These are phyloP conservation scores for Onychomys arenicola DNA, from an alignment of 2,797 vertebrate genomes.

Conservation along the genomic window DNA sequence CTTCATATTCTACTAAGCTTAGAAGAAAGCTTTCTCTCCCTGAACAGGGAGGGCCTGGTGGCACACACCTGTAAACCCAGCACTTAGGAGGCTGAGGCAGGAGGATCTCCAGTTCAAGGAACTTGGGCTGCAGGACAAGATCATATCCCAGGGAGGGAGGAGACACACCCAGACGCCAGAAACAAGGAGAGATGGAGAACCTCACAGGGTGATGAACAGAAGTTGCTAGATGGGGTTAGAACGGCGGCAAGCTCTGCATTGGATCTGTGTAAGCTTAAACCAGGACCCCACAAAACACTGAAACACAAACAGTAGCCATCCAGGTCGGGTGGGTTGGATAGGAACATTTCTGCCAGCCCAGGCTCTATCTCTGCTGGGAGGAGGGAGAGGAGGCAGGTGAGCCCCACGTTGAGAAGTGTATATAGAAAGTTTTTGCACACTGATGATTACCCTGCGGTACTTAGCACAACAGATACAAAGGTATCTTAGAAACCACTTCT, in stretches of 20 bases:
- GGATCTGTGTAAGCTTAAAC: not conserved
- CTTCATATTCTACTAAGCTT: no score
- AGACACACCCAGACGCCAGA: not conserved
- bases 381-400: not conserved
- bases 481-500: not conserved
- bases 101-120: not conserved
- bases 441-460: not conserved
- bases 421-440: not conserved
- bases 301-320: not conserved
- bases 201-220: not conserved
- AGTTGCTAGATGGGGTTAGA: not conserved
- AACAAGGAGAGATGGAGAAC: not conserved
- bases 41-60: not conserved
- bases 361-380: not conserved
- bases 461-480: not conserved
- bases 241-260: not conserved
- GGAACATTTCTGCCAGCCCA: not conserved
- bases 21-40: not conserved
- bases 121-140: not conserved
- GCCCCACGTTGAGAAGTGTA: not conserved
- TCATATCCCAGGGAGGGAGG: not conserved
- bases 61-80: not conserved
- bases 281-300: not conserved
- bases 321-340: accelerated
- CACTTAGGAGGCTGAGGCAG: not conserved